These are phyloP conservation scores for Schizotus pectinicornis DNA, from an alignment of 2,888 invertebrate species.

Conservation along the genomic window DNA sequence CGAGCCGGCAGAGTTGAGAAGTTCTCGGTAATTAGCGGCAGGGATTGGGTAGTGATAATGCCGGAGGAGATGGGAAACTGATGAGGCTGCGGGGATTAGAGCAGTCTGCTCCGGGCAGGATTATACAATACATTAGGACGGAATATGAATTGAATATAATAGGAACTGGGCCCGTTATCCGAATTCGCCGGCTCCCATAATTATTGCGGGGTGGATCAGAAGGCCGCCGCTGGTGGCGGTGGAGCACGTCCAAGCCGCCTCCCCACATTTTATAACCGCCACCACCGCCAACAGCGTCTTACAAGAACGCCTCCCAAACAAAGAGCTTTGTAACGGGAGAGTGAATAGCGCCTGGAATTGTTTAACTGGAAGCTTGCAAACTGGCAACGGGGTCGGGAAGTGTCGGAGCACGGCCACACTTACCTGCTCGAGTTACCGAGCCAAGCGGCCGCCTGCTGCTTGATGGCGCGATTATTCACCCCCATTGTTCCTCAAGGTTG, in stretches of 20 bases:
- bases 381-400: constrained; percentile 3
- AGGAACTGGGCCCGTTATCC: constrained; percentile 38
- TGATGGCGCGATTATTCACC: constrained; percentile 49
- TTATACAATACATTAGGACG: constrained; percentile 51
- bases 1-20: constrained; percentile 45
- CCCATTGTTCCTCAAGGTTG: constrained; percentile 48
- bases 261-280: not conserved
- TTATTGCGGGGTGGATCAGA: constrained; percentile 22
- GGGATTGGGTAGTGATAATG: constrained; percentile 55
- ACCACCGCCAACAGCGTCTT: not conserved
- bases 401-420: constrained; percentile 18
- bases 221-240: too few species aligned
- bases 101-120: constrained; percentile 47
- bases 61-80: constrained; percentile 55
- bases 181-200: constrained; percentile 32
- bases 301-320: constrained; percentile 8
- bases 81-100: constrained; percentile 55
- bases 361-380: constrained; percentile 26
- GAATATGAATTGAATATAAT: constrained; percentile 51
- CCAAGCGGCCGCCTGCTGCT: constrained; percentile 38
- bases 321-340: constrained; percentile 27
- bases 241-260: not conserved
- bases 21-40: constrained; percentile 55
- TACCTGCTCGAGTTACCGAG: constrained; percentile 28
- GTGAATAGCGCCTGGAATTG: constrained; percentile 32